Conservation (phyloP, 2,797 vertebrate genomes). For the Epinephelus malabaricus region DNA sequence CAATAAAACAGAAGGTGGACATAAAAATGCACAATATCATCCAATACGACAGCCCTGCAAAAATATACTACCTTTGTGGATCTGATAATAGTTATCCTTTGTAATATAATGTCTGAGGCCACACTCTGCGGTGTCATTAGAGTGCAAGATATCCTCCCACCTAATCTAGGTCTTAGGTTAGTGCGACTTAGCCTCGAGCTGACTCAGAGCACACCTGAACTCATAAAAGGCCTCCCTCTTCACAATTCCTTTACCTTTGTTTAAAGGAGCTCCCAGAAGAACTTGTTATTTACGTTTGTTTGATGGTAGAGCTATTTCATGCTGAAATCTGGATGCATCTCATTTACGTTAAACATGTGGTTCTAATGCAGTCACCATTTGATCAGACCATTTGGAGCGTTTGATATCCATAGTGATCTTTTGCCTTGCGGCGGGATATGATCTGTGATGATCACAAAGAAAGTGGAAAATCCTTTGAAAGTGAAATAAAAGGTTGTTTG, state of each 20-base stretch:
- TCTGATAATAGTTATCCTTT: conserved; percentile 18
- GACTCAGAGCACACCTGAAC: conserved; percentile 24
- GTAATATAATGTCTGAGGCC: conserved; percentile 7
- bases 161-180: conserved; percentile 16
- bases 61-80: neutral
- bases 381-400: conserved; percentile 6
- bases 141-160: conserved; percentile 16
- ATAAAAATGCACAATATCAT: conserved; percentile 17
- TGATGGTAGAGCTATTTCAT: neutral
- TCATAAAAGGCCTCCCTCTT: conserved; percentile 17
- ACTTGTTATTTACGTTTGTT: conserved; percentile 21
- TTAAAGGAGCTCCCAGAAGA: conserved; percentile 25
- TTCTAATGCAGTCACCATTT: conserved; percentile 6
- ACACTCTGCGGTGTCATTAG: conserved; percentile 4
- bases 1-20: conserved; percentile 24
- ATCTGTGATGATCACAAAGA: conserved; percentile 27
- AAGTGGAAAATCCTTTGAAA: conserved; percentile 23
- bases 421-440: neutral
- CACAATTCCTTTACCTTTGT: conserved; percentile 22
- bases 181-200: conserved; percentile 25
- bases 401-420: conserved; percentile 16
- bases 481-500: conserved; percentile 27
- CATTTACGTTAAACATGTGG: conserved; percentile 15
- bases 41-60: conserved; percentile 2
- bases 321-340: neutral